Evolutionary conservation across 2,888 invertebrate species (phyloP).

Genomic region (Creontiades dilutus): DNA sequence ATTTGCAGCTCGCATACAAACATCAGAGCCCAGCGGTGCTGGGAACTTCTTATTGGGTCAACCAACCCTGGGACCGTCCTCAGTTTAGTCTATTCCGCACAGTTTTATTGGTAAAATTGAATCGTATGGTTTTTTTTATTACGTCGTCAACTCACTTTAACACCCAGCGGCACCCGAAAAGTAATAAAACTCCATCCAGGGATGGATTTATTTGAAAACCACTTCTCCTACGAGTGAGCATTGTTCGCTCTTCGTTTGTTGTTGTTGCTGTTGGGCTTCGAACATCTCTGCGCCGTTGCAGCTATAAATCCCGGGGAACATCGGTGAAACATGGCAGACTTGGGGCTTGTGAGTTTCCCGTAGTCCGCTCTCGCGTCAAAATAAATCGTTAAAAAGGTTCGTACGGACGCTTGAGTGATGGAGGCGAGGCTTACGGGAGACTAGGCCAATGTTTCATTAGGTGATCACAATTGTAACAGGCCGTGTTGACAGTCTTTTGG

Average conservation of each 20-base stretch:
- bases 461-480: too few species aligned
- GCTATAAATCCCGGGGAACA: neutral
- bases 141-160: neutral
- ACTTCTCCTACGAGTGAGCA: neutral
- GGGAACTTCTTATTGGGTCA: neutral
- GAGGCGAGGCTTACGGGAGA: neutral
- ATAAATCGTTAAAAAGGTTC: slow-evolving; percentile 23
- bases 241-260: too few species aligned
- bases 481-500: too few species aligned
- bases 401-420: neutral
- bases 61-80: neutral
- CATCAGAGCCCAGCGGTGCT: neutral
- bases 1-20: neutral
- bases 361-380: neutral
- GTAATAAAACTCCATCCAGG: neutral
- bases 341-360: neutral
- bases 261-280: neutral
- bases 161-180: neutral
- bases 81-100: neutral
- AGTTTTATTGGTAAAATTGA: slow-evolving; percentile 10
- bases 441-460: too few species aligned
- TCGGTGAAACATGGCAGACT: neutral
- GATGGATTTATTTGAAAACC: neutral
- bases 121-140: slow-evolving; percentile 2
- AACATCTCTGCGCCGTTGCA: slow-evolving; percentile 13